Evolutionary conservation across 2,113 vertebrate genomes (phyloP), one percentile per base, ranked within the genome.

Genomic region (Notiomystis cincta): DNA sequence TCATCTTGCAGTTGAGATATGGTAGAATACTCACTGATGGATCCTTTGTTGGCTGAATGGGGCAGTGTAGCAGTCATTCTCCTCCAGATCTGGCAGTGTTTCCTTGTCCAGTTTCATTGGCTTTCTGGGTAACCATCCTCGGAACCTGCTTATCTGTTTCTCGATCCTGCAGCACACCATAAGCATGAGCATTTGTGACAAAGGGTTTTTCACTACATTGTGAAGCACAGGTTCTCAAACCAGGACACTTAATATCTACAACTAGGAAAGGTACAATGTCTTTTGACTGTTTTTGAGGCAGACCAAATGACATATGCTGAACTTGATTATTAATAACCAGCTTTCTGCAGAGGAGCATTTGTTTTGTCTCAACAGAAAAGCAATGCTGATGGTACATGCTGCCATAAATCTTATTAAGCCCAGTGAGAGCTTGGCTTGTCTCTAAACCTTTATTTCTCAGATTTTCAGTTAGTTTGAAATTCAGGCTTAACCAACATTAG

Each of bases 31-130:
- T 99, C 96, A 99, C 99, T 99, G 99, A 84, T 99, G 99, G 90
- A 99, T 99, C 94, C 99, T 98, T 87, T 99, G 99, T 85, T 99
- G 99, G 93, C 99, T 99, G 98, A 99, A 99, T 88, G 99, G 99
- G 95, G 99, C 99, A 44, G 99, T 99, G 89, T 99, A 99, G 98
- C 99, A 99, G 98, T 99, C 99, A 42, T 99, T 99, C 97, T 99
- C 99, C 97, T 99, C 99, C 98, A 99, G 98, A 97, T 99, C 99
- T 33, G 99, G 99, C 78, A 99, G 97, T 54, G 98, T 99, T 95
- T 99, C 98, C 94, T 98, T 99, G 97, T 99, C 98, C 96, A 99
- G 97, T 96, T 99, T 99, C 99, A 99, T 99, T 90, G 99, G 99
- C 95, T 99, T 99, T 97, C 98, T 98, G 72, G 99, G 99, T 93